phyloP scores from a whole-genome alignment of 1,140 invertebrate species.

The Scaptomyza graminum region DNA sequence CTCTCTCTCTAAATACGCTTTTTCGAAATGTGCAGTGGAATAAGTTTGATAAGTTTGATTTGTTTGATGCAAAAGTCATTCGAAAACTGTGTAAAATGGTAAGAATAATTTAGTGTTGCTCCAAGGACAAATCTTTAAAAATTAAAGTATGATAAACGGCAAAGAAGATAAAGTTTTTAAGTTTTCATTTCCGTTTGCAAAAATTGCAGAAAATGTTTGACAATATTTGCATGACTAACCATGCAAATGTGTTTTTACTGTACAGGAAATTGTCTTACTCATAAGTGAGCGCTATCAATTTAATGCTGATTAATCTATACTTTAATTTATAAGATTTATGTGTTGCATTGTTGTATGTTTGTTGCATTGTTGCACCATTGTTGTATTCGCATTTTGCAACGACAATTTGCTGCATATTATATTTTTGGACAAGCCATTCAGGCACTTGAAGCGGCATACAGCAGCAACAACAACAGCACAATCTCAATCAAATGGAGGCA shows the following conservation, averaged over 20 bases:
- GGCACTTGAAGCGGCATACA: constrained; percentile 55
- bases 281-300: constrained; percentile 38
- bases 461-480: constrained; percentile 16
- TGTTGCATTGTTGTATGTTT: constrained; percentile 21
- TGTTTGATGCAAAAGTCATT: too few species aligned
- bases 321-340: constrained; percentile 6
- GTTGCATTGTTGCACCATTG: too few species aligned
- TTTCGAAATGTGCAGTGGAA: constrained; percentile 19
- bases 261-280: constrained; percentile 46
- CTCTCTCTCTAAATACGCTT: background rate
- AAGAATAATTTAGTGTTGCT: background rate
- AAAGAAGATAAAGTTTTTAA: too few species aligned
- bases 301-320: constrained; percentile 23
- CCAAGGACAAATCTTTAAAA: too few species aligned
- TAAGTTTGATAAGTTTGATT: too few species aligned
- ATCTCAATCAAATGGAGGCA: constrained; percentile 54
- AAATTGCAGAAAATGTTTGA: too few species aligned
- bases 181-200: too few species aligned
- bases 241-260: constrained; percentile 3
- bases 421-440: constrained; percentile 32
- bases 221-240: background rate
- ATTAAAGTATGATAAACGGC: too few species aligned
- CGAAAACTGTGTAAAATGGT: background rate
- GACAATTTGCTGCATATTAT: constrained; percentile 57
- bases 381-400: constrained; percentile 52